phyloP scores from a whole-genome alignment of 2,888 invertebrate species.

The Acholoe squamosa region DNA sequence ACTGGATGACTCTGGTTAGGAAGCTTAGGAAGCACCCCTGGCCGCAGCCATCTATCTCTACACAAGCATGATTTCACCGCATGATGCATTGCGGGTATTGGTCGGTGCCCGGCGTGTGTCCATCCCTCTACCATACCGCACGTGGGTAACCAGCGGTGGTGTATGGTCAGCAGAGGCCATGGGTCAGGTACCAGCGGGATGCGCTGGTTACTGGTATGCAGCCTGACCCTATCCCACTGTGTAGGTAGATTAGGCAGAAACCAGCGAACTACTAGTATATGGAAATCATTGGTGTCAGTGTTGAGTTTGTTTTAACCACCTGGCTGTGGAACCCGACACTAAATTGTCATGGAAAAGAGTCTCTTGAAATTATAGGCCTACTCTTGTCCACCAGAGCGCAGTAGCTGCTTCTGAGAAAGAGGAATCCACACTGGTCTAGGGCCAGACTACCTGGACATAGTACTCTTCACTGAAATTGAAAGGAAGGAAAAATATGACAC shows the following conservation, averaged over 20 bases:
- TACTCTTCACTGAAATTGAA: too few relatives aligned
- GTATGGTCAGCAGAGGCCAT: neutral
- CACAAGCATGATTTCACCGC: neutral
- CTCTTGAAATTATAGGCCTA: too few relatives aligned
- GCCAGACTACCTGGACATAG: too few relatives aligned
- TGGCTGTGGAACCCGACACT: neutral
- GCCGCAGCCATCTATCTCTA: too few relatives aligned
- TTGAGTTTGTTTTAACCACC: neutral
- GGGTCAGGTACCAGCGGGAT: conserved; percentile 6
- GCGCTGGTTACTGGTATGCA: neutral
- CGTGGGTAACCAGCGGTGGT: neutral
- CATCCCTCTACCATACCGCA: neutral
- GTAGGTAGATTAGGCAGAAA: neutral
- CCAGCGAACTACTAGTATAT: neutral
- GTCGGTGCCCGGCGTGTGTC: neutral
- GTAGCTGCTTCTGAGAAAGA: too few relatives aligned
- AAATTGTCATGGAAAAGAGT: neutral
- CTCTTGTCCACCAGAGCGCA: too few relatives aligned
- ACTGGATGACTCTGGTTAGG: too few relatives aligned
- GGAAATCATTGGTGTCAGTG: neutral
- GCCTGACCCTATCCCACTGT: neutral
- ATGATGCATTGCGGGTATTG: neutral
- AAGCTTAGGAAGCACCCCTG: too few relatives aligned
- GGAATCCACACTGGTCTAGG: too few relatives aligned
- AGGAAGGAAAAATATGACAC: too few relatives aligned